Conservation (phyloP, 2,888 invertebrate genomes). For the Bellardia bayeri region DNA sequence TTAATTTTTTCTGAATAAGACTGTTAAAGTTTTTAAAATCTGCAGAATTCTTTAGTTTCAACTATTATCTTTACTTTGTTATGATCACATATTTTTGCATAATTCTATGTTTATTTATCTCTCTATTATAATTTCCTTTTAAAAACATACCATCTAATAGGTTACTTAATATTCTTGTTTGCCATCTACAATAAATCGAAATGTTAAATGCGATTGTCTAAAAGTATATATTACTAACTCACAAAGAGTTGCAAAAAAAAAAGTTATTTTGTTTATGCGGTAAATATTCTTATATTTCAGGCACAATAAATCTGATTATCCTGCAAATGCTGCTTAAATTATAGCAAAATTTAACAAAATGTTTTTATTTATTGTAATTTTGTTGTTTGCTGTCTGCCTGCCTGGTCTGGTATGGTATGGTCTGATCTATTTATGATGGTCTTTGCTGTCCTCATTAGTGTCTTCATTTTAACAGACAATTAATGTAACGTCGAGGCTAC, state of each 20-base stretch:
- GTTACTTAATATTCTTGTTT: slow-evolving; percentile 3
- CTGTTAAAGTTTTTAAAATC: no score
- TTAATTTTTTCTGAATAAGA: no score
- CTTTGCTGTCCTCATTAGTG: slow-evolving; percentile 4
- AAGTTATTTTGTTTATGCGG: not conserved
- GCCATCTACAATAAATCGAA: not conserved
- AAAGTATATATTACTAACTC: not conserved
- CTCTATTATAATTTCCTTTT: no score
- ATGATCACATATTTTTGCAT: not conserved
- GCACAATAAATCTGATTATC: slow-evolving; percentile 1
- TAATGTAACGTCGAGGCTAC: not conserved
- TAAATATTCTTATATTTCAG: not conserved
- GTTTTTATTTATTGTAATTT: not conserved
- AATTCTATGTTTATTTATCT: not conserved
- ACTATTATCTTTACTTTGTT: no score
- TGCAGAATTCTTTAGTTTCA: no score
- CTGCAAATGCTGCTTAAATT: not conserved
- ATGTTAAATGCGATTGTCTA: not conserved
- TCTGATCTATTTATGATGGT: not conserved
- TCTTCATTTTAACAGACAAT: slow-evolving; percentile 13
- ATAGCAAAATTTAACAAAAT: not conserved
- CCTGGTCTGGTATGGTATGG: not conserved
- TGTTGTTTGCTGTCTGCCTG: not conserved
- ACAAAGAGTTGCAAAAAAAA: not conserved
- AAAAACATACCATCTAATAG: not conserved